phyloP scores from a whole-genome alignment of 1,140 invertebrate species.

The Drosophila kanapiae region DNA sequence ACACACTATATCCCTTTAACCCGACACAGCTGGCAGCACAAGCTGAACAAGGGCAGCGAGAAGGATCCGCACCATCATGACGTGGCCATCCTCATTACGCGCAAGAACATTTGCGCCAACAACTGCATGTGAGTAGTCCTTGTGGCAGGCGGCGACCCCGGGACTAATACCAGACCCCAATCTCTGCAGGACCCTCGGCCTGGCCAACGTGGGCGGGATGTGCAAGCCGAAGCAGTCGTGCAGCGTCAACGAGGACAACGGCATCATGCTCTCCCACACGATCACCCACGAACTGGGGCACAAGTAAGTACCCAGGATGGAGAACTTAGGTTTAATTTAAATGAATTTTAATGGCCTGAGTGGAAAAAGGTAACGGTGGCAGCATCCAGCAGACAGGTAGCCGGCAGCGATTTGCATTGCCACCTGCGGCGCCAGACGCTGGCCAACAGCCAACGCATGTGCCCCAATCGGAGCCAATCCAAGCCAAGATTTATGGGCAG shows the following conservation, averaged over 20 bases:
- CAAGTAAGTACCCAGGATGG: constrained; percentile 89
- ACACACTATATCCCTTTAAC: not conserved
- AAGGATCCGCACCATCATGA: constrained; percentile 96
- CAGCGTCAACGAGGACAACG: constrained; percentile 96
- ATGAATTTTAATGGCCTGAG: not conserved
- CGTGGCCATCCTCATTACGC: constrained; percentile 95
- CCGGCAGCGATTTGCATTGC: constrained; percentile 34
- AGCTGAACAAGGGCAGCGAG: constrained; percentile 91
- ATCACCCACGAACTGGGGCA: constrained; percentile 97
- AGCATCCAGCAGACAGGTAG: constrained; percentile 27
- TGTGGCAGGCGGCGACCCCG: not conserved
- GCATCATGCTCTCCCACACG: constrained; percentile 95
- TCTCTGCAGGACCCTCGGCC: constrained; percentile 90
- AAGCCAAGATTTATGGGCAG: constrained; percentile 65
- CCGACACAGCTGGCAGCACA: constrained; percentile 90
- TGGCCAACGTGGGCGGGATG: constrained; percentile 96
- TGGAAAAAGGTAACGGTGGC: not conserved
- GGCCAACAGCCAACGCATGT: constrained; percentile 52
- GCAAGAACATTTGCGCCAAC: constrained; percentile 92
- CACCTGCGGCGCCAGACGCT: constrained; percentile 50
- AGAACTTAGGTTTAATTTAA: not conserved
- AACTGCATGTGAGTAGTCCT: constrained; percentile 79
- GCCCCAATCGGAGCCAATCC: constrained; percentile 32
- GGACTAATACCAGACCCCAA: not conserved
- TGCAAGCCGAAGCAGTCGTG: constrained; percentile 95